Conservation (phyloP, 2,113 vertebrate species). For the Morone saxatilis region DNA sequence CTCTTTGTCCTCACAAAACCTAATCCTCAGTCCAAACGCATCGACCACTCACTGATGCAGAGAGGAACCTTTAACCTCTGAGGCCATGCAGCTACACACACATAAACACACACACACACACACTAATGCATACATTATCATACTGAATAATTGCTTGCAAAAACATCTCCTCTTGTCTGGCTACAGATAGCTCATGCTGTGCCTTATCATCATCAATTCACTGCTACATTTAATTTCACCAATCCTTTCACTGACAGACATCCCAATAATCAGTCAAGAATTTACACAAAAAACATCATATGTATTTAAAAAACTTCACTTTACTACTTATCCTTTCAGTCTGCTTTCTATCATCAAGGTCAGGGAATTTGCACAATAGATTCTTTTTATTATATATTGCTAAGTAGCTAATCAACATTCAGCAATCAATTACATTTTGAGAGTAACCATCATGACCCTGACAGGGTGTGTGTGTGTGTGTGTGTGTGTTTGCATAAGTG, state of each 20-base stretch:
- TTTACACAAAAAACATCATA: neutral
- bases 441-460: neutral
- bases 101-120: neutral
- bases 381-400: neutral
- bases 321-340: neutral
- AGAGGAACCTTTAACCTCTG: conserved; percentile 15
- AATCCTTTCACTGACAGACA: neutral
- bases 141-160: neutral
- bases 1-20: neutral
- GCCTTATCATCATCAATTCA: neutral
- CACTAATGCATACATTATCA: neutral
- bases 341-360: neutral
- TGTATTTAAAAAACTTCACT: neutral
- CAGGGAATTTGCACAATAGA: neutral
- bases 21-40: neutral
- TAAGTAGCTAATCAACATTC: neutral
- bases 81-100: neutral
- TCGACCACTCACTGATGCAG: conserved; percentile 8
- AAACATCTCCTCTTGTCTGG: neutral
- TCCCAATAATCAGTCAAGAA: neutral
- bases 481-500: neutral
- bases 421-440: neutral
- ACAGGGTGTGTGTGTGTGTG: no score
- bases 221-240: neutral
- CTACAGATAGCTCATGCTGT: neutral